These are phyloP conservation scores for Lasioglossum pauxillum DNA, from an alignment of 2,888 invertebrate species.

Conservation along the genomic window DNA sequence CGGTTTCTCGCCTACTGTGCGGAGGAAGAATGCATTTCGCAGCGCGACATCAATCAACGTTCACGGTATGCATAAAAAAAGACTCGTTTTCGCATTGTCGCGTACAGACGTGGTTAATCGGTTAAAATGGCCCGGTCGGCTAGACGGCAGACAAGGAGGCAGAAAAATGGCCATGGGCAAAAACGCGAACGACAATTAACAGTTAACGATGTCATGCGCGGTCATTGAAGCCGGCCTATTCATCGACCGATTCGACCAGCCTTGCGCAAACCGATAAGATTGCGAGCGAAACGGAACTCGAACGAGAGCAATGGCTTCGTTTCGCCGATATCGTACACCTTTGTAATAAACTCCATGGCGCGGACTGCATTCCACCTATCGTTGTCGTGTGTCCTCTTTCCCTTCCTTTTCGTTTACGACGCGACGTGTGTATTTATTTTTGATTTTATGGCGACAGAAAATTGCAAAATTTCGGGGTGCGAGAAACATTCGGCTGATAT, in stretches of 20 bases:
- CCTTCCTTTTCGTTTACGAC: conserved; percentile 31
- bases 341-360: conserved; percentile 59
- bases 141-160: background rate
- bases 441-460: conserved; percentile 13
- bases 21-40: too few relatives aligned
- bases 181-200: conserved; percentile 43
- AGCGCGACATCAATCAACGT: too few relatives aligned
- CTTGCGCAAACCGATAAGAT: conserved; percentile 56
- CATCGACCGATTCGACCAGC: conserved; percentile 43
- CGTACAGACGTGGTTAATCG: conserved; percentile 28
- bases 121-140: background rate
- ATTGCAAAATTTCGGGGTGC: conserved; percentile 6
- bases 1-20: too few relatives aligned
- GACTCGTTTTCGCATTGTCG: background rate
- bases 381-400: conserved; percentile 26
- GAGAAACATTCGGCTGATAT: background rate
- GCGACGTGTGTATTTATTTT: background rate
- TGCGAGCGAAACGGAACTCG: conserved; percentile 65
- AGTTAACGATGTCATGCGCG: conserved; percentile 40
- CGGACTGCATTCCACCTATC: conserved; percentile 54
- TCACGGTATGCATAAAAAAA: conserved; percentile 5
- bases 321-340: conserved; percentile 51
- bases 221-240: conserved; percentile 45
- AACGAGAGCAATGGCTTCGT: conserved; percentile 49
- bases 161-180: conserved; percentile 14